Base-by-base conservation (phyloP, 2,888 invertebrate species). In the Drosophila yooni region DNA sequence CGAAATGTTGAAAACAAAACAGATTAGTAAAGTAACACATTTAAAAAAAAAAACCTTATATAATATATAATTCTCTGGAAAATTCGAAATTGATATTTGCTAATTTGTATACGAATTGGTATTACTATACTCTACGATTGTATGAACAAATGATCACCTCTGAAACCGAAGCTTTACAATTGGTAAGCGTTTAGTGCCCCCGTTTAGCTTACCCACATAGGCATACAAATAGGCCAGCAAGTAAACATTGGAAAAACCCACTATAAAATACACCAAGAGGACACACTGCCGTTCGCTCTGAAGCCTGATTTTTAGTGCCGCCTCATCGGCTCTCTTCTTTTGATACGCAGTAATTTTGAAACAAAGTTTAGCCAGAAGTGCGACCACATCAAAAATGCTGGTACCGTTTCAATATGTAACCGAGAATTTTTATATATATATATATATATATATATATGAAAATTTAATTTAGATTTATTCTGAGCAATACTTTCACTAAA, bases 381-480 rank as follows among this genome's bases (percentile, higher is more conserved):
- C 60, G 76, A 74, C 70, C 80, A 81, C 80, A 81, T 80, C 76
- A 80, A 80, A 78, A 81, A 54, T 63, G 40, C 50, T 76, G 18
- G 38, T 40, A 13, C 11, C 11, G 27, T 21, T 56, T 66, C 15
- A 31, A 54, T n/a, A 21, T 36, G 27, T 18, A 29, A 6, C 36
- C 25, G 36, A 27, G 25, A 34, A 8, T 40, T 29, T 27, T 21
- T 15, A 46, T 46, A 2, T 40, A 40, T 40, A 11, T 21, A 3
- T n/a, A 2, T 2, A 15, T 6, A 21, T 15, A 46, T 46, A 2
- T 40, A 40, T 40, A 11, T 21, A 3, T n/a, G 52, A 48, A 67
- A 79, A 72, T 72, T 78, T 81, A 1, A 50, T n/a, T 29, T 57
- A 43, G 58, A 69, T 54, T 66, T 68, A 50, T 38, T 53, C 74